phyloP scores from a whole-genome alignment of 2,888 invertebrate species.

The Erpobdella octoculata region DNA sequence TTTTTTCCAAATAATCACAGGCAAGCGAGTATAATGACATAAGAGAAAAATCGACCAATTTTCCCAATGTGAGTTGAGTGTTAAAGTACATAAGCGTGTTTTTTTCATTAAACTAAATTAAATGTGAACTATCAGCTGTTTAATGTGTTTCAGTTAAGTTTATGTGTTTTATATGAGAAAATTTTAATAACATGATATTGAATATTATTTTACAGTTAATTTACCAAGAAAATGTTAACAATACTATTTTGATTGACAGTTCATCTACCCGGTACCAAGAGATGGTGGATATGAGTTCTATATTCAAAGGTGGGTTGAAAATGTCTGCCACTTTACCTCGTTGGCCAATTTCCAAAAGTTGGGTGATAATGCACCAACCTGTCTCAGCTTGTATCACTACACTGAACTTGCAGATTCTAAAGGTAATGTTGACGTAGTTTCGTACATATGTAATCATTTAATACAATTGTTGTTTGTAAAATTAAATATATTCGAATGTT shows the following conservation, averaged over 20 bases:
- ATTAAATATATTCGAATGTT: neutral
- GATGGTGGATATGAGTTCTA: conserved; percentile 48
- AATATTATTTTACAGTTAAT: neutral
- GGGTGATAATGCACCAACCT: conserved; percentile 47
- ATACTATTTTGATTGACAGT: too few relatives aligned
- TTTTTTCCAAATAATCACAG: too few relatives aligned
- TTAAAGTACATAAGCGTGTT: neutral
- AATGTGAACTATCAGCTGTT: neutral
- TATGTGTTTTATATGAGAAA: neutral
- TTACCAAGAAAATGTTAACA: neutral
- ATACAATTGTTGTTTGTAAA: neutral
- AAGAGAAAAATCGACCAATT: conserved; percentile 40
- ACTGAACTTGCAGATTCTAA: conserved; percentile 46
- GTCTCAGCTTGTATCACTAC: conserved; percentile 46
- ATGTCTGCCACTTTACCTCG: conserved; percentile 47
- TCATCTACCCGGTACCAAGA: conserved; percentile 48
- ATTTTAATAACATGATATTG: neutral
- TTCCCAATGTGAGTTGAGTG: conserved; percentile 41
- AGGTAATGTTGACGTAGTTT: too few relatives aligned
- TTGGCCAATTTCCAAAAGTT: conserved; percentile 43
- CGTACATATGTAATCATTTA: neutral
- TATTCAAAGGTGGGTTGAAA: conserved; percentile 45
- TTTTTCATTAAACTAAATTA: too few relatives aligned
- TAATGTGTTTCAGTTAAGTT: neutral
- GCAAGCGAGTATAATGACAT: conserved; percentile 42